Evolutionary conservation across 2,888 invertebrate genomes (phyloP).

Genomic region (Acholoe squamosa): DNA sequence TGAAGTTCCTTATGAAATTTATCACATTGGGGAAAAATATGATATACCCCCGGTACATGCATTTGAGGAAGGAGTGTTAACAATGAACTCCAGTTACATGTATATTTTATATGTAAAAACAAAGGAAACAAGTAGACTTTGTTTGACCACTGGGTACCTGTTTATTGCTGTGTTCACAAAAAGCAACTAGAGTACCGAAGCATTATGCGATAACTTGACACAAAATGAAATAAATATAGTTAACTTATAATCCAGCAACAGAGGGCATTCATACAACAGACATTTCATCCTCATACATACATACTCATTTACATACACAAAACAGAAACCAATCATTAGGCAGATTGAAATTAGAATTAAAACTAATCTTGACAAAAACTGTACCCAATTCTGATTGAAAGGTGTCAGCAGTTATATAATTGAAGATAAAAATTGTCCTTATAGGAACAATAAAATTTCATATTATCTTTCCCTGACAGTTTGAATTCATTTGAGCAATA

Average conservation of each 20-base stretch:
- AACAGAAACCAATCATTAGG: conserved; percentile 36
- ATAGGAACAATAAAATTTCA: background rate
- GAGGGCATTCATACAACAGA: conserved; percentile 27
- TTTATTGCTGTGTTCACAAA: conserved; percentile 58
- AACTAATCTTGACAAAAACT: background rate
- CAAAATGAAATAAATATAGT: conserved; percentile 56
- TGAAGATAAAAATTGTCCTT: background rate
- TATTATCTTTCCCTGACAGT: background rate
- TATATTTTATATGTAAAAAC: no score
- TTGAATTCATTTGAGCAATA: conserved; percentile 5
- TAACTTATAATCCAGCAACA: conserved; percentile 57
- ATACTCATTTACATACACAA: background rate
- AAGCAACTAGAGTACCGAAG: conserved; percentile 59
- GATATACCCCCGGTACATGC: no score
- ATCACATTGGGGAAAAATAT: no score
- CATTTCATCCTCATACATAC: background rate
- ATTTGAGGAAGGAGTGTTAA: no score
- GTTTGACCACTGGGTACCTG: conserved; percentile 56
- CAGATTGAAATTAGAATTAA: background rate
- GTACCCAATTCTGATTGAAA: background rate
- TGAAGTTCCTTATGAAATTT: no score
- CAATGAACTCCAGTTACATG: no score
- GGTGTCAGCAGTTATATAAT: background rate
- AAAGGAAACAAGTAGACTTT: background rate
- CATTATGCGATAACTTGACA: conserved; percentile 57